Conservation (phyloP, 1,140 invertebrate species). For the Papilio helenus region DNA sequence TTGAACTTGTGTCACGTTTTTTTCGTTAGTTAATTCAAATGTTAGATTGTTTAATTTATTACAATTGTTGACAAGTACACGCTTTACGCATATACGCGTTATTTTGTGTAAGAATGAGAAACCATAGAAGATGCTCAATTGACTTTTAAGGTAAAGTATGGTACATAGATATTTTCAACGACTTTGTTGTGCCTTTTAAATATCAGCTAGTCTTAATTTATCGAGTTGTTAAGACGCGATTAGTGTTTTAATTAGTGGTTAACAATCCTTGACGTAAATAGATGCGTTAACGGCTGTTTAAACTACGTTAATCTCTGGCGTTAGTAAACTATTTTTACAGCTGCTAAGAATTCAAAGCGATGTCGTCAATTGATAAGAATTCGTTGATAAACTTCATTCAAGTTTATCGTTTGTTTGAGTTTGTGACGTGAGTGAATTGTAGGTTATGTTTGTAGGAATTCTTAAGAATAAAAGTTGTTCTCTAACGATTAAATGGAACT, state of each 20-base stretch:
- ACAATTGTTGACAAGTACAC: too few relatives aligned
- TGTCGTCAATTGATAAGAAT: conserved; percentile 15
- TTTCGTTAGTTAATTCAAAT: neutral
- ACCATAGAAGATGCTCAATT: too few relatives aligned
- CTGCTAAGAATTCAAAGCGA: neutral
- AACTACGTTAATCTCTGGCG: neutral
- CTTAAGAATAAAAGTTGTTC: neutral
- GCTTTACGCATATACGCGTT: too few relatives aligned
- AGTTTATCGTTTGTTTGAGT: neutral
- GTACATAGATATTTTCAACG: too few relatives aligned
- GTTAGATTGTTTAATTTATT: too few relatives aligned
- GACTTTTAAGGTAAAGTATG: too few relatives aligned
- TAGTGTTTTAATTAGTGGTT: neutral
- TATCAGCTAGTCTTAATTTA: too few relatives aligned
- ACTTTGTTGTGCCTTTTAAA: too few relatives aligned
- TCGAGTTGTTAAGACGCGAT: too few relatives aligned
- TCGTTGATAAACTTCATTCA: conserved; percentile 3
- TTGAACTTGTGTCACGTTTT: neutral
- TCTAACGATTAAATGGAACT: too few relatives aligned
- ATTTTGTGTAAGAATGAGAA: too few relatives aligned
- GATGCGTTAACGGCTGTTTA: neutral
- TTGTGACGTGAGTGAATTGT: neutral
- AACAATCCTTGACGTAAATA: neutral
- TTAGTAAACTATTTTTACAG: conserved; percentile 3
- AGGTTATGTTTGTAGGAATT: neutral